Base-by-base conservation (phyloP, 2,888 invertebrate genomes). In the Escarpia spicata region DNA sequence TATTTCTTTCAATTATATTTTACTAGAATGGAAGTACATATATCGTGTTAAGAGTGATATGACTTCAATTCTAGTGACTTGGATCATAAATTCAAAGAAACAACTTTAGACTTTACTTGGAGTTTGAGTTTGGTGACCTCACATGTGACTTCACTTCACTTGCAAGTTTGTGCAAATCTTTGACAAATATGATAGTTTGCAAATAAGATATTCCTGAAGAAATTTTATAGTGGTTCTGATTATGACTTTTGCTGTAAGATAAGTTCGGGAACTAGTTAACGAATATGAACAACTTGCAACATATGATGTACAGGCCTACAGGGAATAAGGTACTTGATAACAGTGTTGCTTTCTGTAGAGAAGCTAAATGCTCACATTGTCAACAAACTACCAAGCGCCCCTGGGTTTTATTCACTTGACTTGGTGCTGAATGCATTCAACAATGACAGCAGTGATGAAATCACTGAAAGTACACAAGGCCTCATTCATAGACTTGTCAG, bases 371-470 rank as follows among this genome's bases (percentile, higher is more conserved):
- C 94, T 60, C 93, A 93, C 19, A 95, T 94, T 94, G 94, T 95
- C 37, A 95, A 95, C 31, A 95, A 95, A 92, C 94, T 95, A 9
- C 95, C 95, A 44, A 94, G 94, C 58, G 93, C 93, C 91, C 95
- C 95, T 12, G 95, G 94, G 12, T 96, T 96, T 93, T 95, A 95
- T 93, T 95, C 95, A 2, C 93, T 96, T 90, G 95, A 95, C 91
- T 94, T 93, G 92, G 94, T 96, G 43, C 94, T 95, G 45, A 95
- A 95, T 43, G 94, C 95, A 0, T 92, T 96, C 8, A 95, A 94
- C 93, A 95, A 94, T 6, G 75, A 75, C 52, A 94, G 94, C 31
- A 93, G 94, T 89, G 94, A 95, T 60, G 94, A 94, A 91, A 95
- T 95, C 92, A 94, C 95, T 26, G 95, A 95, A 37, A 94, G 94